phyloP scores from a whole-genome alignment of 2,888 invertebrate species.

The Eulithis prunata region DNA sequence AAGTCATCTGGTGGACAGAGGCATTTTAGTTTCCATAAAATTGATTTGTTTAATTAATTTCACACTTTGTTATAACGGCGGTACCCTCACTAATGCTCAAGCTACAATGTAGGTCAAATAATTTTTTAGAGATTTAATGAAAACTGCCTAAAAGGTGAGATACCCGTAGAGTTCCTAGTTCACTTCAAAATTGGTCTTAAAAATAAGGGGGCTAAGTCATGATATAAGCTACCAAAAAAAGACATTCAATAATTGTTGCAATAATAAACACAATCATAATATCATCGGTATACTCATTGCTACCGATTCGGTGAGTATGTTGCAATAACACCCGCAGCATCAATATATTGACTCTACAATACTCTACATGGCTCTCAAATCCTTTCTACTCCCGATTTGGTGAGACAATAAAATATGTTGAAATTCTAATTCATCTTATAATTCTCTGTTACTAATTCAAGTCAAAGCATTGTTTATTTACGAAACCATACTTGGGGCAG shows the following conservation, averaged over 20 bases:
- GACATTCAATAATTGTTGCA: background rate
- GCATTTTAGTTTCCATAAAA: too few species aligned
- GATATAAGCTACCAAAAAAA: background rate
- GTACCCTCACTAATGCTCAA: too few species aligned
- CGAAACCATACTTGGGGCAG: background rate
- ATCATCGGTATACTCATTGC: background rate
- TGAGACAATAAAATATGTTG: slow-evolving; percentile 24
- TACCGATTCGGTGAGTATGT: slow-evolving; percentile 6
- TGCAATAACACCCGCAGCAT: background rate
- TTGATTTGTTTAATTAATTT: too few species aligned
- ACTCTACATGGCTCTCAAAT: slow-evolving; percentile 12
- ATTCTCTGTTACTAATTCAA: slow-evolving; percentile 15
- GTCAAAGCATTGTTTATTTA: slow-evolving; percentile 4
- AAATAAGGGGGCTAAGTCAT: too few species aligned
- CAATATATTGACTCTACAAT: background rate
- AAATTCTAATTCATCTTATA: slow-evolving; percentile 21
- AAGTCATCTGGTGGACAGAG: too few species aligned
- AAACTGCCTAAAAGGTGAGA: too few species aligned
- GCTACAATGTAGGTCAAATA: too few species aligned
- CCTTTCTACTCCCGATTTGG: slow-evolving; percentile 14
- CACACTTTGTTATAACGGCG: too few species aligned
- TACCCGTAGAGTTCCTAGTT: too few species aligned
- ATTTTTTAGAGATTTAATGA: too few species aligned
- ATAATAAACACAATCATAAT: slow-evolving; percentile 4
- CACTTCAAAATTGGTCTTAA: too few species aligned